Evolutionary conservation across 2,888 invertebrate genomes (phyloP).

Genomic region (Phaonia tiefii): DNA sequence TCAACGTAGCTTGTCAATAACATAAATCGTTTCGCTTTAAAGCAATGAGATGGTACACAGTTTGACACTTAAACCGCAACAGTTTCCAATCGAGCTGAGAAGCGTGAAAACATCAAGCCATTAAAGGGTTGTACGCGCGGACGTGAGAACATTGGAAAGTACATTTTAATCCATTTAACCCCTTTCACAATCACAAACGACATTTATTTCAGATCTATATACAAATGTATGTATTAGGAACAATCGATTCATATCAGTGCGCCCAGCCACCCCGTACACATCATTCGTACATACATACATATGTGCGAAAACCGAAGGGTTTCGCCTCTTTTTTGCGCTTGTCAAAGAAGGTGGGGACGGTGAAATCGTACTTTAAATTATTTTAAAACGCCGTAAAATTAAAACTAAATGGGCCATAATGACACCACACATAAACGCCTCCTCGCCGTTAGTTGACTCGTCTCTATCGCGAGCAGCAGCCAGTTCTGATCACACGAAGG

Average conservation of each 20-base stretch:
- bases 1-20: slow-evolving; percentile 62
- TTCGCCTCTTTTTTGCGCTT: slow-evolving; percentile 15
- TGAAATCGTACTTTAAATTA: slow-evolving; percentile 51
- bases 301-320: slow-evolving; percentile 15
- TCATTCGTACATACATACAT: slow-evolving; percentile 53
- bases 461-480: neutral
- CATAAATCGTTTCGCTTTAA: slow-evolving; percentile 41
- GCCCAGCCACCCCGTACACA: slow-evolving; percentile 25
- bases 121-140: slow-evolving; percentile 53
- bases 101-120: slow-evolving; percentile 48
- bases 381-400: slow-evolving; percentile 40
- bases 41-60: slow-evolving; percentile 54
- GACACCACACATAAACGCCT: slow-evolving; percentile 59
- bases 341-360: slow-evolving; percentile 60
- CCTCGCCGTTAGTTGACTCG: neutral
- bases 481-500: neutral
- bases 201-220: slow-evolving; percentile 54
- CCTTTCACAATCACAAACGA: neutral
- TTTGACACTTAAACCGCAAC: slow-evolving; percentile 67
- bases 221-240: slow-evolving; percentile 34
- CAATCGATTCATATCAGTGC: slow-evolving; percentile 52
- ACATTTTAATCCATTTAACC: slow-evolving; percentile 35
- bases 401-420: neutral
- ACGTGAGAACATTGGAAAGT: slow-evolving; percentile 62
- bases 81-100: slow-evolving; percentile 54